Percentiles rank a stretch among this genome's conserved stretches.
These are phyloP conservation scores for Laticauda laticaudata DNA, from an alignment of 2,113 vertebrate genomes.

Conservation along the genomic window DNA sequence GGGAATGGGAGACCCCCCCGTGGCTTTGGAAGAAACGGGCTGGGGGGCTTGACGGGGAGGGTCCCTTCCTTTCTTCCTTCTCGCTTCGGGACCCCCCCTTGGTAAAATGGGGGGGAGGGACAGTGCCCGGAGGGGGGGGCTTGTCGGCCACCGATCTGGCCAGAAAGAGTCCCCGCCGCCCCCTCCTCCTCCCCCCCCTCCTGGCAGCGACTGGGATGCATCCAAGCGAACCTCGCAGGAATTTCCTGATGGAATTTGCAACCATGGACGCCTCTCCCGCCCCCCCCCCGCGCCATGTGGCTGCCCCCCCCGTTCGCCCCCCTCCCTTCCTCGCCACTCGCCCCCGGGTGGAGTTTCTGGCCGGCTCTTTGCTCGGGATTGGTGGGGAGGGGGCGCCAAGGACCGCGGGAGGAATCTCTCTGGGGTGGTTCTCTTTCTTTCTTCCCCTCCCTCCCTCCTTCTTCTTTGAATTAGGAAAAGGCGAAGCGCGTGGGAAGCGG, in stretches of 20 bases:
- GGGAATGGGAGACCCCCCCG: no score
- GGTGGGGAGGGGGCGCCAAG: background rate
- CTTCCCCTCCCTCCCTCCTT: no score
- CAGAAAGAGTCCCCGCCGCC: background rate
- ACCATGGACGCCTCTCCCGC: background rate
- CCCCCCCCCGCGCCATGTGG: slow-evolving; percentile 12
- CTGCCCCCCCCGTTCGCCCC: background rate
- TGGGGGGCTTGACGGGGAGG: no score
- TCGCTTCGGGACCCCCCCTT: no score
- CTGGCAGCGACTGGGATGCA: slow-evolving; percentile 39
- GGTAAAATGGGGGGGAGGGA: no score
- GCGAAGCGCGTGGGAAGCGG: background rate
- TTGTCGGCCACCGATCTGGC: background rate
- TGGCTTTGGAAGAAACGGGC: no score
- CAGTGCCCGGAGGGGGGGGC: background rate
- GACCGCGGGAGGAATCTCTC: background rate
- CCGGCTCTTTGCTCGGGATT: background rate
- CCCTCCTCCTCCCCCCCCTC: slow-evolving; percentile 40
- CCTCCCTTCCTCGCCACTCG: background rate
- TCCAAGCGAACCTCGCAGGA: slow-evolving; percentile 17
- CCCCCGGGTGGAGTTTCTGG: background rate
- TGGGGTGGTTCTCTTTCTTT: background rate
- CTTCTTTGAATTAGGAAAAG: background rate
- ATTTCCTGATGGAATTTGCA: slow-evolving; percentile 24
- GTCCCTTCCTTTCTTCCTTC: no score